Evolutionary conservation across 1,140 invertebrate species (phyloP).

Genomic region (Drosophila pallidifrons): DNA sequence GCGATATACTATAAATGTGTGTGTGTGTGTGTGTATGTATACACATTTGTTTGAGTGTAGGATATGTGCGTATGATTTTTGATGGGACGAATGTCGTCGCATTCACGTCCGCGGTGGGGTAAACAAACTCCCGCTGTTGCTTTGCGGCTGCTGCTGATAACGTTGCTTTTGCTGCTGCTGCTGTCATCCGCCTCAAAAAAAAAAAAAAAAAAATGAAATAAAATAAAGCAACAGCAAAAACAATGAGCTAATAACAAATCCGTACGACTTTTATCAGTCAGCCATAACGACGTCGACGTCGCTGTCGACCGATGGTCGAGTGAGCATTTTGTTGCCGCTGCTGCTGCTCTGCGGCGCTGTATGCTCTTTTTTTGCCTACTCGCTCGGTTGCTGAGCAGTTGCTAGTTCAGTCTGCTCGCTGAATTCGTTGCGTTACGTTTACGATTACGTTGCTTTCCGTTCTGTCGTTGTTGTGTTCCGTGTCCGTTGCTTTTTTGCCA

Average conservation of each 20-base stretch:
- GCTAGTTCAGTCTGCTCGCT: constrained; percentile 75
- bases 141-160: constrained; percentile 40
- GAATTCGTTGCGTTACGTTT: constrained; percentile 74
- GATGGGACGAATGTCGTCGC: constrained; percentile 27
- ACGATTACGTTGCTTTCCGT: constrained; percentile 45
- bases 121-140: constrained; percentile 49
- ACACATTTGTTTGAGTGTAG: constrained; percentile 3
- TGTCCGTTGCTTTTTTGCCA: constrained; percentile 51
- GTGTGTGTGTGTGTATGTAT: not conserved
- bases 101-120: constrained; percentile 46
- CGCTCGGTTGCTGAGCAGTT: constrained; percentile 57
- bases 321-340: constrained; percentile 22
- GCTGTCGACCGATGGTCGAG: constrained; percentile 38
- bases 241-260: constrained; percentile 66
- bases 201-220: constrained; percentile 53
- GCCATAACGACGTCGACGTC: constrained; percentile 60
- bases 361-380: constrained; percentile 44
- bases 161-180: constrained; percentile 15
- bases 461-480: constrained; percentile 41
- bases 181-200: constrained; percentile 9
- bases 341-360: constrained; percentile 9
- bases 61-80: constrained; percentile 37
- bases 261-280: constrained; percentile 64
- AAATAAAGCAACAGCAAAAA: constrained; percentile 53
- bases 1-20: constrained; percentile 3